Conservation (phyloP, 2,113 vertebrate species). For the Bostrychus sinensis region DNA sequence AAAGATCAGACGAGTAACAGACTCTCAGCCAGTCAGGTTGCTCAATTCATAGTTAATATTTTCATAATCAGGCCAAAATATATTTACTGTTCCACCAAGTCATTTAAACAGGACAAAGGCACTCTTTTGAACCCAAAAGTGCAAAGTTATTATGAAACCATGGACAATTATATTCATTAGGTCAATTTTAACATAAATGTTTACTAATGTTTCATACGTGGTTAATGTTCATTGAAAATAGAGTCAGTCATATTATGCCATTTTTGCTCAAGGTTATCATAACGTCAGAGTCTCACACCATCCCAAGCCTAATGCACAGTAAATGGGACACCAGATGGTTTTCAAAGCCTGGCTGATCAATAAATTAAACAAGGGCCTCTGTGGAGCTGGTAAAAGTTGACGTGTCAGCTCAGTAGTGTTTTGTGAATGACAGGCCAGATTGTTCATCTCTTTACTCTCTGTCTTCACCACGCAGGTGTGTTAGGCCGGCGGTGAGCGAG, state of each 20-base stretch:
- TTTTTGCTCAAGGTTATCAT: neutral
- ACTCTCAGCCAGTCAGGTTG: too few species aligned
- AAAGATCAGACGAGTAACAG: too few species aligned
- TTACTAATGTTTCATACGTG: too few species aligned
- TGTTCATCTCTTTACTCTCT: constrained; percentile 1
- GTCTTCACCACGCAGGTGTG: constrained; percentile 85
- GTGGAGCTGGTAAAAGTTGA: constrained; percentile 57
- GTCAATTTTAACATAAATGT: too few species aligned
- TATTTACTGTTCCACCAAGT: too few species aligned
- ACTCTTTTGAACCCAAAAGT: too few species aligned
- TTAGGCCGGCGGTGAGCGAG: constrained; percentile 88
- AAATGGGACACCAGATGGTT: constrained; percentile 80
- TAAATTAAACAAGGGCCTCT: constrained; percentile 70
- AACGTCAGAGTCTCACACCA: neutral
- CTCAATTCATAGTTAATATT: too few species aligned
- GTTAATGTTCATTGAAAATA: constrained; percentile 47
- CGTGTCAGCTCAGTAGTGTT: constrained; percentile 43
- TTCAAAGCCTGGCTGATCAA: constrained; percentile 76
- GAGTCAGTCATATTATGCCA: constrained; percentile 19
- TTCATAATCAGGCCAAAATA: too few species aligned
- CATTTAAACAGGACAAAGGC: too few species aligned
- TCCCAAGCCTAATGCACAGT: constrained; percentile 64
- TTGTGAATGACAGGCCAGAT: constrained; percentile 15
- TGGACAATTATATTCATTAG: too few species aligned
- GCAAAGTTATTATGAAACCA: too few species aligned